Percentiles rank a stretch among this genome's conserved stretches.
phyloP scores from a whole-genome alignment of 2,888 invertebrate genomes.

The Temnothorax unifasciatus region DNA sequence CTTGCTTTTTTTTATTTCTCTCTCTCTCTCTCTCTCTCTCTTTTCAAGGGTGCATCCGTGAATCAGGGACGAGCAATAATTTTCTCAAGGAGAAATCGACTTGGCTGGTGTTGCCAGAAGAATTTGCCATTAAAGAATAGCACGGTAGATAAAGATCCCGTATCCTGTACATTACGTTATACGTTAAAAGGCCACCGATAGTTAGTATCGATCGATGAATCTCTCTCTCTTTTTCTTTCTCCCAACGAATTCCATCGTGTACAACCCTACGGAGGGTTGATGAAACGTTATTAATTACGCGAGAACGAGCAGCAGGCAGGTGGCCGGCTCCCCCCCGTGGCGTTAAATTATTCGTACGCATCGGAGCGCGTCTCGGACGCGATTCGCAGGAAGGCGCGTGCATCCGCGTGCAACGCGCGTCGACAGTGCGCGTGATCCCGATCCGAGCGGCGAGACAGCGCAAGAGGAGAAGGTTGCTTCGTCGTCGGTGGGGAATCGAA shows the following conservation, averaged over 20 bases:
- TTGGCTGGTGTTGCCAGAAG: too few relatives aligned
- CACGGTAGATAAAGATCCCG: neutral
- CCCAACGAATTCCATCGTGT: constrained; percentile 2
- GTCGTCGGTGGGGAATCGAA: constrained; percentile 30
- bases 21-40: neutral
- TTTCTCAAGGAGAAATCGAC: neutral
- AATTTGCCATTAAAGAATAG: neutral
- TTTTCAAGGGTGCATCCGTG: constrained; percentile 46
- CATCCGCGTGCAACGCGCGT: constrained; percentile 56
- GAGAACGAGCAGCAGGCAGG: constrained; percentile 18
- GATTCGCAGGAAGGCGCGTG: constrained; percentile 67
- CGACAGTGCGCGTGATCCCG: constrained; percentile 76
- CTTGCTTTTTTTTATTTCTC: constrained; percentile 25
- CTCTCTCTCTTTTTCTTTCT: neutral
- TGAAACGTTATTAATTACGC: constrained; percentile 44
- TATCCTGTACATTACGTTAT: neutral
- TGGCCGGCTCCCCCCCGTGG: constrained; percentile 36
- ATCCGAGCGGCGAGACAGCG: constrained; percentile 66
- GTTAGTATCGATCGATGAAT: constrained; percentile 3
- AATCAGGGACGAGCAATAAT: neutral
- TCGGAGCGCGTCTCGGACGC: constrained; percentile 58
- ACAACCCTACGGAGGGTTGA: neutral
- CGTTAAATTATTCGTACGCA: constrained; percentile 46
- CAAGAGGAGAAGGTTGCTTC: constrained; percentile 46
- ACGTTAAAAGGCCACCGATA: neutral